A percentile compares a stretch with the other conserved stretches of the same genome.
Conservation (phyloP, 2,888 invertebrate genomes). For the Xanthia togata region DNA sequence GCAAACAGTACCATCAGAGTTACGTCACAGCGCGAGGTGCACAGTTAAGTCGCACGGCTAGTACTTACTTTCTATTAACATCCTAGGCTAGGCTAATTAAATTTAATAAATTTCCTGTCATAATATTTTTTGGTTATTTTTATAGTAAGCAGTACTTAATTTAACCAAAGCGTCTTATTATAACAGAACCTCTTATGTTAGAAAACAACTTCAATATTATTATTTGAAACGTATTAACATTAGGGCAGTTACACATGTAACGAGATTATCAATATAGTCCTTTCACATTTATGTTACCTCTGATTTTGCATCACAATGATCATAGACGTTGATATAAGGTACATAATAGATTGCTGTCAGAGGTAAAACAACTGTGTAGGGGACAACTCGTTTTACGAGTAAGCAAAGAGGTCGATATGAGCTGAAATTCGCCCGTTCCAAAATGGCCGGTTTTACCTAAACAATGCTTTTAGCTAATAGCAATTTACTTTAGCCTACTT, state of each 20-base stretch:
- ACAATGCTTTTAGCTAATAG: conserved; percentile 12
- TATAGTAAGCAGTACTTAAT: conserved; percentile 10
- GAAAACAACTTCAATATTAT: neutral
- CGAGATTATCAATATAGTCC: no score
- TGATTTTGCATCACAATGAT: no score
- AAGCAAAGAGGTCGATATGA: neutral
- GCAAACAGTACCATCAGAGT: no score
- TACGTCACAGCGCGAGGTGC: no score
- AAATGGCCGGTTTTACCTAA: neutral
- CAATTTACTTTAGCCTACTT: conserved; percentile 1
- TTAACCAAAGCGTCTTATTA: neutral
- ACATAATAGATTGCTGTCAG: no score
- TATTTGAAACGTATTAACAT: conserved; percentile 12
- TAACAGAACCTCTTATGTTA: neutral
- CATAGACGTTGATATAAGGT: no score
- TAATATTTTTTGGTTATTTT: conserved; percentile 39
- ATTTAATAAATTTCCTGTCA: conserved; percentile 11
- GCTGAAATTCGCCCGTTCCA: neutral
- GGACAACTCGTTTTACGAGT: neutral
- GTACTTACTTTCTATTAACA: conserved; percentile 37
- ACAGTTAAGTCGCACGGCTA: no score
- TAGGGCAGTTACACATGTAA: neutral
- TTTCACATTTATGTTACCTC: no score
- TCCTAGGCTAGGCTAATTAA: conserved; percentile 25
- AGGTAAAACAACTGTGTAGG: no score